Base-by-base conservation (phyloP, 2,113 vertebrate genomes). In the Crotophaga sulcirostris region DNA sequence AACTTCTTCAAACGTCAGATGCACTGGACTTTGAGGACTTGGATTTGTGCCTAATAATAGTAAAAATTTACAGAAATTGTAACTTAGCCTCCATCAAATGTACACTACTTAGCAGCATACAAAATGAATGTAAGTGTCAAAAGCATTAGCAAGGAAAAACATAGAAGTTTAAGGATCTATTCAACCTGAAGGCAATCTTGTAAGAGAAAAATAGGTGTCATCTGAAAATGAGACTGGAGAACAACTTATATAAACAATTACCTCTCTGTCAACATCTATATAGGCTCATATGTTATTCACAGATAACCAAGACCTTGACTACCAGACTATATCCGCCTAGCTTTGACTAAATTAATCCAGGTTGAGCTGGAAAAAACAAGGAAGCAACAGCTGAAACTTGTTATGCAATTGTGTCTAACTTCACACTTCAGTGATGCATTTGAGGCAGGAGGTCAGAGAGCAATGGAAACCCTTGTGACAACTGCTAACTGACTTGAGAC, bases 1-100 rank as follows among this genome's bases (percentile, higher is more conserved):
- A 93, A 66, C 36, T 85, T 82, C 58, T 72, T 87, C 70, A 94
- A 85, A 91, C 58, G 88, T 88, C 74, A 79, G 49, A 80, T 45
- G 13, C 52, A 23, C 40, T 86, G 62, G 58, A 68, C 74, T 94
- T 75, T 10, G 19, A 49, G 66, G 55, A 42, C 44, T 56, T 80
- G 45, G 45, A 58, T 82, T 93, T 83, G 28, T 92, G 54, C 45
- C 49, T 76, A 92, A 76, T 68, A 83, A 80, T 40, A 80, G 55
- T 19, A 80, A 91, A 69, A 73, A 80, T 14, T 49, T 60, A 58
- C 21, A 11, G 4, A 76, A 73, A 36, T 62, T 66, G 54, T 25
- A 90, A 73, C 34, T 42, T 70, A 73, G 76, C 92, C 82, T 90
- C 31, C 17, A 60, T 90, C 49, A 49, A 92, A 76, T 49, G 17